Evolutionary conservation across 2,888 invertebrate species (phyloP).

Genomic region (Helicoverpa assulta): DNA sequence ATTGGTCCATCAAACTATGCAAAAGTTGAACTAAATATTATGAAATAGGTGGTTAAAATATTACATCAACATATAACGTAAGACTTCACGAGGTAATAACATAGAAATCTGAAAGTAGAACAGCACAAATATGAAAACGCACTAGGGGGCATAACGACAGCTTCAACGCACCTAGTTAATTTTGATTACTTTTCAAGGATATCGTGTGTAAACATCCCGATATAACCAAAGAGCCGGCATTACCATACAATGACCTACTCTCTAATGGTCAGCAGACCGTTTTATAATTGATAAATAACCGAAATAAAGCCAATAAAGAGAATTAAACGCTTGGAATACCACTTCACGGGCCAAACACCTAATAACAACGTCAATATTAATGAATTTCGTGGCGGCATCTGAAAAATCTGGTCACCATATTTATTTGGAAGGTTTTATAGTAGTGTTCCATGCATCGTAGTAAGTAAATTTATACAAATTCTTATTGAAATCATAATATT

Average conservation of each 20-base stretch:
- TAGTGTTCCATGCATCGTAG: conserved; percentile 17
- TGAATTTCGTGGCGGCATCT: conserved; percentile 32
- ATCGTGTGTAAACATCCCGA: conserved; percentile 74
- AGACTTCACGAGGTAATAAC: neutral
- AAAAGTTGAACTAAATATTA: conserved; percentile 10
- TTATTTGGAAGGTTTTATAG: conserved; percentile 23
- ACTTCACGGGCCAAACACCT: conserved; percentile 53
- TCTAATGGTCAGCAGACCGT: conserved; percentile 7
- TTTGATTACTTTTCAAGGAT: conserved; percentile 74
- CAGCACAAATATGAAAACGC: conserved; percentile 36
- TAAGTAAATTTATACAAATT: conserved; percentile 80
- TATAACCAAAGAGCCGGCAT: conserved; percentile 85
- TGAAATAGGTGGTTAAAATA: conserved; percentile 7
- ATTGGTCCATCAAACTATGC: conserved; percentile 8
- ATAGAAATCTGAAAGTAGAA: conserved; percentile 18
- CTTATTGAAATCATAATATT: conserved; percentile 80
- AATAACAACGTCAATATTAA: conserved; percentile 28
- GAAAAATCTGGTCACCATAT: conserved; percentile 27
- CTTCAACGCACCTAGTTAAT: conserved; percentile 17
- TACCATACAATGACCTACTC: conserved; percentile 35
- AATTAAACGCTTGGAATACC: conserved; percentile 40
- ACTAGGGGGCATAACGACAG: conserved; percentile 45
- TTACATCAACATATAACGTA: neutral
- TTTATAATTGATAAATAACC: conserved; percentile 42
- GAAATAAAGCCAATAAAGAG: conserved; percentile 28